Percentiles rank a stretch among this genome's conserved stretches.
Evolutionary conservation across 2,113 vertebrate genomes (phyloP).

Genomic region (Coptodon rendalli): DNA sequence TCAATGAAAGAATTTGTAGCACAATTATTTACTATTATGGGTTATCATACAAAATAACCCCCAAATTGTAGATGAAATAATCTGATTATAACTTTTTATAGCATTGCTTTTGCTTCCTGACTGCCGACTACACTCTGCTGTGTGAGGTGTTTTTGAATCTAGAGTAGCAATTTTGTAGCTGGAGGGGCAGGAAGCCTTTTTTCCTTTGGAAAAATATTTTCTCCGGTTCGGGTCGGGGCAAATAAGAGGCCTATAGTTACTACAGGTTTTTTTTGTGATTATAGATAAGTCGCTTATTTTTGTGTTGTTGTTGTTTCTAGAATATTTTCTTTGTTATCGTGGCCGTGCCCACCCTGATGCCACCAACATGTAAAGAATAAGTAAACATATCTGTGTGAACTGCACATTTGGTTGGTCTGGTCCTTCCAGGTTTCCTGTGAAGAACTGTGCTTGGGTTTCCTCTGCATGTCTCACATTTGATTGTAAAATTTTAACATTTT

Average conservation of each 20-base stretch:
- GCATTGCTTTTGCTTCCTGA: neutral
- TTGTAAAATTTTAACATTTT: neutral
- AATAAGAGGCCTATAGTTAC: neutral
- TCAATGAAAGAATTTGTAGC: neutral
- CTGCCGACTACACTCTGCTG: neutral
- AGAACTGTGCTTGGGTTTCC: neutral
- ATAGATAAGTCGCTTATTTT: neutral
- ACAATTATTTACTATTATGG: neutral
- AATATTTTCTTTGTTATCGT: neutral
- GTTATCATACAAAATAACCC: neutral
- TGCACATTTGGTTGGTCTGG: neutral
- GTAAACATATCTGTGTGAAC: neutral
- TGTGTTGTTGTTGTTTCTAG: neutral
- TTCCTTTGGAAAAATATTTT: neutral
- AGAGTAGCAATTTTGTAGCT: neutral
- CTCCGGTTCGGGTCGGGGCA: rapidly evolving
- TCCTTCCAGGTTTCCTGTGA: neutral
- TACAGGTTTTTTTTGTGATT: neutral
- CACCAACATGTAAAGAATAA: neutral
- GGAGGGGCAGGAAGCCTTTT: neutral
- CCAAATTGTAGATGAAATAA: neutral
- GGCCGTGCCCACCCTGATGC: neutral
- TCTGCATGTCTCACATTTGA: neutral
- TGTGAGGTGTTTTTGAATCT: neutral
- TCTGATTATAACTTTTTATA: neutral